Evolutionary conservation across 2,888 invertebrate species (phyloP).

Genomic region (Heliconius hortense): DNA sequence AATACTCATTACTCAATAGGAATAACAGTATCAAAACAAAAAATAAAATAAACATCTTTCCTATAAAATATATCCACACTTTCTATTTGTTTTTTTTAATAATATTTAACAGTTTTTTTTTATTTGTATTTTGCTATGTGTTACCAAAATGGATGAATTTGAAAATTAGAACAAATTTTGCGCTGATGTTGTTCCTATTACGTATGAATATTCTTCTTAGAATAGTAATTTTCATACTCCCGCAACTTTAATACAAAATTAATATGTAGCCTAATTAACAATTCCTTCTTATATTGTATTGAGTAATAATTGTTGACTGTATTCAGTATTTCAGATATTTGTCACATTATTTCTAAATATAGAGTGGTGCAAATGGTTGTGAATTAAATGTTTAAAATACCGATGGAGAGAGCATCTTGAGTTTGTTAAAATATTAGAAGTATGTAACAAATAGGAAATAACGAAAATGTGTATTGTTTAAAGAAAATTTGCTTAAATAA

Average conservation of each 20-base stretch:
- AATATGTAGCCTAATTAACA: slow-evolving; percentile 20
- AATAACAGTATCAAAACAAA: neutral
- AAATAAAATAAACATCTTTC: neutral
- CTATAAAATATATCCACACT: neutral
- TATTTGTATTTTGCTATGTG: no score
- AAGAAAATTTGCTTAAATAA: slow-evolving; percentile 12
- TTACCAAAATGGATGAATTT: neutral
- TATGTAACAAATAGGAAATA: slow-evolving; percentile 22
- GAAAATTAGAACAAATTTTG: neutral
- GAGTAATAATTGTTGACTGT: slow-evolving; percentile 29
- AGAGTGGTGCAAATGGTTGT: slow-evolving; percentile 50
- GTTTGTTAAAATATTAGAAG: slow-evolving; percentile 29
- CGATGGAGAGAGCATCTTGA: slow-evolving; percentile 31
- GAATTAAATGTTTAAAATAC: slow-evolving; percentile 44
- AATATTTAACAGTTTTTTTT: no score
- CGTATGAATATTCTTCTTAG: slow-evolving; percentile 9
- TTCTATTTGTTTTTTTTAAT: neutral
- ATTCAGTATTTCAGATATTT: slow-evolving; percentile 34
- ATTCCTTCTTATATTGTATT: slow-evolving; percentile 22
- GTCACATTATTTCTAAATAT: slow-evolving; percentile 41
- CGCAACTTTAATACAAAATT: slow-evolving; percentile 20
- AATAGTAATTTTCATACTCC: slow-evolving; percentile 19
- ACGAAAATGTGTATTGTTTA: slow-evolving; percentile 6
- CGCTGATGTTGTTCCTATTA: slow-evolving; percentile 18
- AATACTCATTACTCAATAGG: neutral